Evolutionary conservation across 2,888 invertebrate species (phyloP), one percentile per base, ranked within the genome.

Genomic region (Epinotia ramella): DNA sequence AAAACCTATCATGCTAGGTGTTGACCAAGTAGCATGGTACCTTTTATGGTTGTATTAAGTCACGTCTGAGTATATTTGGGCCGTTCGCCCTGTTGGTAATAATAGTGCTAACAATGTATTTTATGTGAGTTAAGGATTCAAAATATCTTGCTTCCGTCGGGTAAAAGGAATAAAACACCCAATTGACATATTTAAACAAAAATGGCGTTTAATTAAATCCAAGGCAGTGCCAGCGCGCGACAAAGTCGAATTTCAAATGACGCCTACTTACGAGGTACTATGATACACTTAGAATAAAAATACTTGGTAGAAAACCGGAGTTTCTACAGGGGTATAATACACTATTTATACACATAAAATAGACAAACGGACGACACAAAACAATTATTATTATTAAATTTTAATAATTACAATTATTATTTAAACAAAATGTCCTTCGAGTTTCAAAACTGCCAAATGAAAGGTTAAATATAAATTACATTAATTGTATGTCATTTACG

Each of bases 201-300:
- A 66, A 66, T 66, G 65, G 64, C 64, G 64, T 46, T 66, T 66
- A 49, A 46, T 49, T 66, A 0, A 49, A 49, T 56, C 67, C 28
- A 56, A 67, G n/a, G 56, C 40, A 67, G 11, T 40, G 62, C 44
- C 73, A 57, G 62, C 16, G 24, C 49, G 68, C 24, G 66, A 44
- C 12, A 68, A 46, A 3, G 62, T 49, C 6, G 13, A 68, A 69
- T 73, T 73, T 18, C 44, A 64, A 63, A 73, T 73, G 69, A 63
- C 68, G 63, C 63, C 73, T 73, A 73, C 68, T 68, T 73, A 73
- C 46, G 56, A 56, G 44, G 16, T 68, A 73, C 56, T 73, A 73
- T 63, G 68, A 73, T 63, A 73, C 68, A 73, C 63, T 68, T 57
- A 57, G 66, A 28, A 40, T 63, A 73, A 49, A 56, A 68, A 68